Conservation (phyloP, 2,888 invertebrate species). For the Acanthosepion pharaonis region DNA sequence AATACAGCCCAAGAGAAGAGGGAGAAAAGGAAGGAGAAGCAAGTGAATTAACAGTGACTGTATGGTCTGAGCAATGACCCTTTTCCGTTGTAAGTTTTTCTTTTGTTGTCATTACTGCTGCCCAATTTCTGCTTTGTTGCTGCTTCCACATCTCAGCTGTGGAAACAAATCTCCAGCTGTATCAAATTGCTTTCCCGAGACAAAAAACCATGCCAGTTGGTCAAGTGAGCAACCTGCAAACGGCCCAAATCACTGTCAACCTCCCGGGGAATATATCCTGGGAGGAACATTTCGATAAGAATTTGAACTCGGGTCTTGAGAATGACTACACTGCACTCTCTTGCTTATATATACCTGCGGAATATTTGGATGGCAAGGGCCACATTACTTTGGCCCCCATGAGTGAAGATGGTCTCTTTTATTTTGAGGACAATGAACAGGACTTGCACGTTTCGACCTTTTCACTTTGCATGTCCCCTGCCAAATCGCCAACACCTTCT, state of each 20-base stretch:
- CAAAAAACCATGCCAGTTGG: neutral
- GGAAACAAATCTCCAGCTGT: neutral
- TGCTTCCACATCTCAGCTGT: neutral
- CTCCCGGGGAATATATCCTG: neutral
- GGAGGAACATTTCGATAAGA: neutral
- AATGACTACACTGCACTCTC: neutral
- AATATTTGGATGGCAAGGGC: neutral
- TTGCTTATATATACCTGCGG: neutral
- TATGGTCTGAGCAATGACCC: neutral
- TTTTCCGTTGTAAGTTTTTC: neutral
- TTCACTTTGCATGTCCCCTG: neutral
- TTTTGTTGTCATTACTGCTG: neutral
- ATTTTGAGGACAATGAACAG: conserved; percentile 37
- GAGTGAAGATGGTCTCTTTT: neutral
- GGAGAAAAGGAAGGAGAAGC: neutral
- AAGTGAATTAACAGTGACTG: neutral
- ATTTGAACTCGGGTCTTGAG: neutral
- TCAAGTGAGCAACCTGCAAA: neutral
- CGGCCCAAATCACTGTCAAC: neutral
- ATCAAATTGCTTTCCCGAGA: neutral
- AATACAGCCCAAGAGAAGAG: neutral
- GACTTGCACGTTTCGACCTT: neutral
- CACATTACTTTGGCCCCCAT: neutral
- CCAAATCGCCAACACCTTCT: neutral
- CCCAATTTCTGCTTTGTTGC: neutral